These are phyloP conservation scores for Phymastichus coffea DNA, from an alignment of 1,140 invertebrate genomes.

Conservation along the genomic window DNA sequence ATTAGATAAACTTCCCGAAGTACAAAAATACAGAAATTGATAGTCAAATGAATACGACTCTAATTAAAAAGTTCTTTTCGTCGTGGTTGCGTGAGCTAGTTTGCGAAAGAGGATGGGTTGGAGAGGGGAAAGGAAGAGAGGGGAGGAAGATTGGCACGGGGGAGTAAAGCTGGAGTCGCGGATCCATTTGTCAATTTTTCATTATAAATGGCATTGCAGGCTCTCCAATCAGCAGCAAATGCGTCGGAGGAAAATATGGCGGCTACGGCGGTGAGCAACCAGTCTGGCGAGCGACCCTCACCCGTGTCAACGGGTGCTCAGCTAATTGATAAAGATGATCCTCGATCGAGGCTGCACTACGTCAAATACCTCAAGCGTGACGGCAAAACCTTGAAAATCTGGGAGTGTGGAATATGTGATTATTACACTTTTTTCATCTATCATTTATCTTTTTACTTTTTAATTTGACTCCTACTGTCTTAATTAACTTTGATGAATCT, in stretches of 20 bases:
- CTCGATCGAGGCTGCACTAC: conserved; percentile 59
- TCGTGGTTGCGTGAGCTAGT: conserved; percentile 1
- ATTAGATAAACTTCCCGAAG: too few relatives aligned
- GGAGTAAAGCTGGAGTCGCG: too few relatives aligned
- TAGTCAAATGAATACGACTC: conserved; percentile 13
- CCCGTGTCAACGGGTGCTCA: conserved; percentile 32
- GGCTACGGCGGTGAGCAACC: conserved; percentile 39
- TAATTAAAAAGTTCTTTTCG: conserved; percentile 15
- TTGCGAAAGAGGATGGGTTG: too few relatives aligned
- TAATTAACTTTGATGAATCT: too few relatives aligned
- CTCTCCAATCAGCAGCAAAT: conserved; percentile 6
- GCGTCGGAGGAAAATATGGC: conserved; percentile 36
- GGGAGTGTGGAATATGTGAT: conserved; percentile 69
- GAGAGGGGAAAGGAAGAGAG: too few relatives aligned
- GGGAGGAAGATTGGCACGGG: too few relatives aligned
- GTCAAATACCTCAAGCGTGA: conserved; percentile 66
- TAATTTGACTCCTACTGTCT: too few relatives aligned
- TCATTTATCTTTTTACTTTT: too few relatives aligned
- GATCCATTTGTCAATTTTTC: conserved; percentile 19
- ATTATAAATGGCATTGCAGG: conserved; percentile 22
- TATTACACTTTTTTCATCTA: conserved; percentile 27
- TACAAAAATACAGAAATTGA: too few relatives aligned
- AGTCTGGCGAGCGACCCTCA: conserved; percentile 33
- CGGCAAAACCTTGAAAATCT: conserved; percentile 65
- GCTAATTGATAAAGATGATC: conserved; percentile 56